Base-by-base conservation (phyloP, 2,113 vertebrate genomes). In the Mungos mungo region DNA sequence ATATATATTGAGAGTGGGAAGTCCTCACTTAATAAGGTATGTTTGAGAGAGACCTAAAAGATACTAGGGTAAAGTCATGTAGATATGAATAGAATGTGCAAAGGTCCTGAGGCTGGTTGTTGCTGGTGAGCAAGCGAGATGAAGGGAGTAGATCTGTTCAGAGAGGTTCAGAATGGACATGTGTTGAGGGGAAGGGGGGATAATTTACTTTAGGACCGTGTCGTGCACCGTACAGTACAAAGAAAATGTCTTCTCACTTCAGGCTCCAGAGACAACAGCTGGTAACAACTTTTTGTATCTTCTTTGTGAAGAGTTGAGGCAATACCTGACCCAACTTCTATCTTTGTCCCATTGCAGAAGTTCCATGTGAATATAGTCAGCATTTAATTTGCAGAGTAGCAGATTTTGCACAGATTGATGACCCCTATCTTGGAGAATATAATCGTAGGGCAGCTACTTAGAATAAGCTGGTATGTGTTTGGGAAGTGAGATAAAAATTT, bases 321-420 rank as follows among this genome's bases (percentile, higher is more conserved):
- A 50, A 18, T 41, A 68, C 69, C 50, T 74, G 71, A 84, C 35
- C 50, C 81, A 65, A 19, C 27, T 15, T 86, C 72, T 23, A 0
- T 83, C 63, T 89, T 93, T 82, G 25, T 71, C n/a, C 38, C 77
- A 9, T 41, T 86, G 45, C 18, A 63, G 47, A 80, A 91, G 13
- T 74, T 94, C 50, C 41, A 18, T 77, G 60, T 91, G 52, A 76
- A 10, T 50, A 35, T 35, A 85, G 54, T 97, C 85, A 81, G 88
- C 63, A 72, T 1, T 33, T 96, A 82, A 82, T 94, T 92, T 81
- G 79, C 65, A 33, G 35, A 90, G 25, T 47, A 76, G 82, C 50
- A 88, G 69, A 81, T 33, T 96, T 89, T 92, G n/a, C 52, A 82
- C 68, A 68, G 69, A 80, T 97, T 47, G 38, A 54, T 86, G 80